Evolutionary conservation across 2,113 vertebrate species (phyloP).

Genomic region (Megaleporinus macrocephalus): DNA sequence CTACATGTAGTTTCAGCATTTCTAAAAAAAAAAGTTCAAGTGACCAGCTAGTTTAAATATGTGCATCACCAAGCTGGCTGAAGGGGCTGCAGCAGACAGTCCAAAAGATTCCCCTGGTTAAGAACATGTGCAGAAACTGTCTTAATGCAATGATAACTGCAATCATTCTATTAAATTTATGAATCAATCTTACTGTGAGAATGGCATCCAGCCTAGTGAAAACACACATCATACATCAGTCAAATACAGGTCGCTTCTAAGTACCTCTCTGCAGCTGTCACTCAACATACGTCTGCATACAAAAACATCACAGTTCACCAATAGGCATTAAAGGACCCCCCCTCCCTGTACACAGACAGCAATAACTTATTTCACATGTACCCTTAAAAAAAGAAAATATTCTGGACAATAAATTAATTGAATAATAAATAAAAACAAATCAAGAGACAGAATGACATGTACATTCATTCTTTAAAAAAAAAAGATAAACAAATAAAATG

Average conservation of each 20-base stretch:
- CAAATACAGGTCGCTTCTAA: not conserved
- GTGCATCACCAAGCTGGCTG: not conserved
- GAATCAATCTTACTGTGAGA: too few species aligned
- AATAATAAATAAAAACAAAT: constrained; percentile 78
- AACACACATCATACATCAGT: constrained; percentile 12
- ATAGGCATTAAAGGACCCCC: not conserved
- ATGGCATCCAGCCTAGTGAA: not conserved
- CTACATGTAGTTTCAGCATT: not conserved
- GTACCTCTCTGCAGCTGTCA: constrained; percentile 18
- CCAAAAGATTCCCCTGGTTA: not conserved
- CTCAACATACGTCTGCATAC: constrained; percentile 19
- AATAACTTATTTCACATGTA: constrained; percentile 39
- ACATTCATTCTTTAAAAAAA: constrained; percentile 62
- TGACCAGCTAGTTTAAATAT: not conserved
- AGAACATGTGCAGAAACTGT: not conserved
- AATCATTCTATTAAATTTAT: too few species aligned
- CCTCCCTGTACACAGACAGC: not conserved
- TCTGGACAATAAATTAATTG: constrained; percentile 71
- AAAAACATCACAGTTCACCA: constrained; percentile 38
- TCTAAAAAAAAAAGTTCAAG: not conserved
- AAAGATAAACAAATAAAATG: constrained; percentile 59
- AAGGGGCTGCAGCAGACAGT: not conserved
- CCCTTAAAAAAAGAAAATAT: constrained; percentile 47
- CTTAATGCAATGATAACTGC: not conserved
- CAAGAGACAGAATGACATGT: constrained; percentile 67